These are phyloP conservation scores for Halictus ligatus DNA, from an alignment of 2,888 invertebrate genomes.

Conservation along the genomic window DNA sequence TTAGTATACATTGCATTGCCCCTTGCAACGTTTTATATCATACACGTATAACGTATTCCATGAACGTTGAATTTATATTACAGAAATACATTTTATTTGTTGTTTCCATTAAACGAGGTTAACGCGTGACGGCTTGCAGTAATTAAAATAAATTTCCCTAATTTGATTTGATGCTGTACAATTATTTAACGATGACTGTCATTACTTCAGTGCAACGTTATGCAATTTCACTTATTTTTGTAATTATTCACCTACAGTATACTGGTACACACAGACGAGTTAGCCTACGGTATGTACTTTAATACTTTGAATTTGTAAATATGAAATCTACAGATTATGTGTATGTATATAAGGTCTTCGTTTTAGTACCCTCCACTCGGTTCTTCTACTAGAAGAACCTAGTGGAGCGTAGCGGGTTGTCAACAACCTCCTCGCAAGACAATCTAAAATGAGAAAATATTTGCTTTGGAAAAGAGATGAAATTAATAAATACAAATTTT, in stretches of 20 bases:
- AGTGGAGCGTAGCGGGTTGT: too few species aligned
- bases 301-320: not conserved
- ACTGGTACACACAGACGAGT: not conserved
- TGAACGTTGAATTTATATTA: conserved; percentile 4
- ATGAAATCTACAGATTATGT: not conserved
- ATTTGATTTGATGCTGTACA: conserved; percentile 36
- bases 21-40: not conserved
- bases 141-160: conserved; percentile 36
- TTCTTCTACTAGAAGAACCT: too few species aligned
- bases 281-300: not conserved
- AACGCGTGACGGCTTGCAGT: not conserved
- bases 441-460: too few species aligned
- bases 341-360: too few species aligned
- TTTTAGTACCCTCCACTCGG: too few species aligned
- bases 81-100: conserved; percentile 13
- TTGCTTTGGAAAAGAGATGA: too few species aligned
- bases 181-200: conserved; percentile 57
- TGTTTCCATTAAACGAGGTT: not conserved
- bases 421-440: too few species aligned
- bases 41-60: not conserved
- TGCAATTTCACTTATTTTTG: conserved; percentile 35
- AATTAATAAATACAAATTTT: too few species aligned
- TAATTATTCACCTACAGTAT: conserved; percentile 25
- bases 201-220: conserved; percentile 39
- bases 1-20: not conserved